Base-by-base conservation (phyloP, 2,113 vertebrate genomes). In the Paracanthobrama guichenoti region DNA sequence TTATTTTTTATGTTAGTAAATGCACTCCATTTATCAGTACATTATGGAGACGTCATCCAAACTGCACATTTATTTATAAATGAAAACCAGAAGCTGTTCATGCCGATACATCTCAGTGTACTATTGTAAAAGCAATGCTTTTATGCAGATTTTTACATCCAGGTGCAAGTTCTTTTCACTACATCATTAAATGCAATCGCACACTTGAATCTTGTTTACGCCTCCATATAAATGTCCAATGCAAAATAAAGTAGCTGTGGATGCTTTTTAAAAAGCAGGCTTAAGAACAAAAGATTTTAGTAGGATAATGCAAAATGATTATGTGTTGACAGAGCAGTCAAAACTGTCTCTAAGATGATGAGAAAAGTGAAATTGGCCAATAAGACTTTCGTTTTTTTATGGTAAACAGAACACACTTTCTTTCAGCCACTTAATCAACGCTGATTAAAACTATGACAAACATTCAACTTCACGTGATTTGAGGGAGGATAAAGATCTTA, bases 401-500 rank as follows among this genome's bases (percentile, higher is more conserved):
- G 20, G 8, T 53, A 14, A 57, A 26, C 8, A 24, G n/a, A 16
- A 86, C 69, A 82, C 44, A 64, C 31, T 44, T 83, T 79, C 48
- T 24, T 16, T 67, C 74, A 35, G 53, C 22, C 67, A 80, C 55
- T 44, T 86, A 42, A 77, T 69, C 67, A 79, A n/a, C 35, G n/a
- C 14, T 71, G 72, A 85, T 82, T 86, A 44, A 72, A 85, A 84
- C 39, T 81, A 84, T 81, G 71, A 59, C 50, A 50, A 74, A 74
- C 69, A 81, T 76, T 81, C 20, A 86, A 71, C 78, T 74, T 62
- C 35, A 78, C 22, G 20, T 42, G 74, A 87, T 83, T 80, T 39
- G 46, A 62, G 35, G 22, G 35, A 77, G 86, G 87, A 89, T 91
- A 91, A 90, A 91, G 57, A 90, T 89, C 89, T 90, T 87, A 89